Base-by-base conservation (phyloP, 2,113 vertebrate species). In the Falcunculus frontatus region DNA sequence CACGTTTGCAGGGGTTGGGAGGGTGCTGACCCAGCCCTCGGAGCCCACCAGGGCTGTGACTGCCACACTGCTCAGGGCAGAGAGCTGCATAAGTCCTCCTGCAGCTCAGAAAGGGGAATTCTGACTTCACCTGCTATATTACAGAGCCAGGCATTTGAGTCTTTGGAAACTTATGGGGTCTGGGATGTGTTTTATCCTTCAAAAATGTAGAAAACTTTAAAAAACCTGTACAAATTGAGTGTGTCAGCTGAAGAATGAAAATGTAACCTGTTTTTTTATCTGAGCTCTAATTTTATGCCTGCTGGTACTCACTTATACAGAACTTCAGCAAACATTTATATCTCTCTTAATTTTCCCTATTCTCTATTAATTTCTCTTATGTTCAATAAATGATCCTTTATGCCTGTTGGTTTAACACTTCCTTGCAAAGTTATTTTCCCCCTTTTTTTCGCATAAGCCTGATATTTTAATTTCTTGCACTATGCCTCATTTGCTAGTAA, bases 401-500 rank as follows among this genome's bases (percentile, higher is more conserved):
- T 53, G 80, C 50, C 52, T 92, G 16, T 87, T 94, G 73, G 85
- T 96, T 86, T 85, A 94, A 84, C 87, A 59, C 74, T 90, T 95
- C 67, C 55, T 80, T 72, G 13, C 64, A 60, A 92, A 87, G 84
- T 78, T 92, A 59, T 80, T 95, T 94, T 77, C 5, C n/a, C 70
- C 70, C 47, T 11, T 0, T 55, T 93, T 94, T 94, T 93, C 90
- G n/a, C 68, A 68, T 56, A 73, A 95, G 74, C 53, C 93, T 93
- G 86, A 79, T 78, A 96, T 64, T 95, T 94, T 92, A 94, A 97
- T 96, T 96, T 95, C 95, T 96, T 82, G 57, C 93, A 93, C 85
- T 79, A 96, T 93, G 95, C 95, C 92, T 97, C 97, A 96, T 96
- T 97, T 96, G 69, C 86, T 89, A 46, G 86, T 85, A 97, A 96